Percentiles rank a stretch among this genome's conserved stretches.
These are phyloP conservation scores for Cryptocephalus moraei DNA, from an alignment of 2,888 invertebrate species.

Conservation along the genomic window DNA sequence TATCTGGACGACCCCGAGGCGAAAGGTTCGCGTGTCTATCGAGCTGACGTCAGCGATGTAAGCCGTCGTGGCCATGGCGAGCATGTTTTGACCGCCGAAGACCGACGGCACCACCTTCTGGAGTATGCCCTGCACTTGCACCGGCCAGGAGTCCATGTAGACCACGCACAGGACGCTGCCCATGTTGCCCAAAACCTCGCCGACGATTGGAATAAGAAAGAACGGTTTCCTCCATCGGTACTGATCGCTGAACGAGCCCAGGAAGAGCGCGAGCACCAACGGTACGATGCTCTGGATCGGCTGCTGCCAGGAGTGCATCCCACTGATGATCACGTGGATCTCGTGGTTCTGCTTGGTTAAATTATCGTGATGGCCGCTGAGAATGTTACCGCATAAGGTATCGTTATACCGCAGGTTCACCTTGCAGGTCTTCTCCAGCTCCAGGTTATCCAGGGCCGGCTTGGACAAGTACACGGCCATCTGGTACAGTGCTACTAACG, in stretches of 20 bases:
- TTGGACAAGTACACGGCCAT: conserved; percentile 27
- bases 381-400: conserved; percentile 39
- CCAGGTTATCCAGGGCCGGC: conserved; percentile 43
- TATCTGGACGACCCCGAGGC: conserved; percentile 46
- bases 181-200: conserved; percentile 37
- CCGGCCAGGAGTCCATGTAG: conserved; percentile 43
- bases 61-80: conserved; percentile 33
- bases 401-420: conserved; percentile 42
- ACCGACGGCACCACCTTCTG: conserved; percentile 48
- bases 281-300: conserved; percentile 31
- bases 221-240: conserved; percentile 35
- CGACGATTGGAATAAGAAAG: conserved; percentile 31
- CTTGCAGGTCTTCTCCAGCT: conserved; percentile 48
- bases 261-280: conserved; percentile 29
- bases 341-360: conserved; percentile 36
- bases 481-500: conserved; percentile 28
- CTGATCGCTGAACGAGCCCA: conserved; percentile 35
- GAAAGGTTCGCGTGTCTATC: conserved; percentile 47
- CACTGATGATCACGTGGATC: conserved; percentile 41
- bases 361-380: conserved; percentile 26
- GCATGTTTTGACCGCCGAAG: conserved; percentile 45
- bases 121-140: conserved; percentile 42
- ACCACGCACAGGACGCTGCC: conserved; percentile 44
- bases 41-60: conserved; percentile 40
- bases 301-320: conserved; percentile 34